A percentile compares a stretch with the other conserved stretches of the same genome.
phyloP scores from a whole-genome alignment of 2,797 vertebrate species.

The Hirundo rustica region DNA sequence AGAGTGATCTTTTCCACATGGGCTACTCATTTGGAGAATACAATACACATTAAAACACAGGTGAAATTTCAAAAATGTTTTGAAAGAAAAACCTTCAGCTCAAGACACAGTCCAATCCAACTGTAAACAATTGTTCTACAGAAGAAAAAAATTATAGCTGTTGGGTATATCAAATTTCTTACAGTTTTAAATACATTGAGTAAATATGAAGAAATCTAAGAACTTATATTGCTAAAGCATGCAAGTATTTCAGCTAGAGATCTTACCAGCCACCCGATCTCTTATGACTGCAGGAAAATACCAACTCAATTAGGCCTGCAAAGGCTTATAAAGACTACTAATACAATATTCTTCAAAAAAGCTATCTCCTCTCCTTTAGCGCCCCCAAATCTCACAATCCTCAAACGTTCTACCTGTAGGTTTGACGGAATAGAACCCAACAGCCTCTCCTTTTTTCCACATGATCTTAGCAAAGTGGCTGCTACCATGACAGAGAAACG shows the following conservation, averaged over 20 bases:
- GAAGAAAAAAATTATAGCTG: neutral
- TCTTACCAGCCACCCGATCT: neutral
- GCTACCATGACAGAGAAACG: conserved; percentile 87
- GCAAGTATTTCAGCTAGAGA: neutral
- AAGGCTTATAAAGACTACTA: neutral
- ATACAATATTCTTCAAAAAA: neutral
- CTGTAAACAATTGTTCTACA: neutral
- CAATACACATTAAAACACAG: neutral
- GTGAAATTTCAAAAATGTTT: neutral
- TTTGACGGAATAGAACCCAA: conserved; percentile 93
- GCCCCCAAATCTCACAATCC: neutral
- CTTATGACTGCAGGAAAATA: neutral
- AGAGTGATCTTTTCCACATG: neutral
- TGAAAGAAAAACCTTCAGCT: neutral
- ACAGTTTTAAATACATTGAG: neutral
- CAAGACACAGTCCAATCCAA: neutral
- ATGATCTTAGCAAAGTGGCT: conserved; percentile 86
- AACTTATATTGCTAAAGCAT: neutral
- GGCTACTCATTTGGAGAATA: neutral
- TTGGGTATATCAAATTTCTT: fast-evolving
- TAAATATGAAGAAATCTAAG: neutral
- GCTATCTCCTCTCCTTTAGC: neutral
- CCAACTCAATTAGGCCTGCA: neutral
- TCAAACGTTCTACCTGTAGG: conserved; percentile 78
- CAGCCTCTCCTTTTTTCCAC: conserved; percentile 88